These are phyloP conservation scores for Euphydryas editha DNA, from an alignment of 2,888 invertebrate species.

Conservation along the genomic window DNA sequence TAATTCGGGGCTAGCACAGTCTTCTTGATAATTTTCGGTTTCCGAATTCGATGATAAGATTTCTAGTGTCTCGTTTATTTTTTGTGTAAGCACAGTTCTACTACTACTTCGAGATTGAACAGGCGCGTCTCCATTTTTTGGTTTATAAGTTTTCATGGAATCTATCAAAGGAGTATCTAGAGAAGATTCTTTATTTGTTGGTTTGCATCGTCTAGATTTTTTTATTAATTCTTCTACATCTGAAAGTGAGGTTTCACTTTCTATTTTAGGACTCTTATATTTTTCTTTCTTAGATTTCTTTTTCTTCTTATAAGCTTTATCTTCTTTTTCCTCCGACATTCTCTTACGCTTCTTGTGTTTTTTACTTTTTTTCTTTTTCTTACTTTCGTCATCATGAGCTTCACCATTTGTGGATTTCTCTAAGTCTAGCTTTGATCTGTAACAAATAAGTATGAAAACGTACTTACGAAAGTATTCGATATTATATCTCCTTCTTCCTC, in stretches of 20 bases:
- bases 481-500: constrained; percentile 43
- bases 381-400: constrained; percentile 60
- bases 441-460: constrained; percentile 48
- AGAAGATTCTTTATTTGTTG: constrained; percentile 48
- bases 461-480: constrained; percentile 57
- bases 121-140: constrained; percentile 60
- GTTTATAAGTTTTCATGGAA: constrained; percentile 41
- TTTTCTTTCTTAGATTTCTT: constrained; percentile 81
- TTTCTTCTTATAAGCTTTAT: constrained; percentile 82
- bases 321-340: constrained; percentile 80
- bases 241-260: constrained; percentile 73
- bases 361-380: constrained; percentile 81
- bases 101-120: constrained; percentile 44
- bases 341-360: constrained; percentile 89
- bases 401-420: constrained; percentile 57
- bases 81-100: constrained; percentile 44
- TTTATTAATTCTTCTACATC: constrained; percentile 70
- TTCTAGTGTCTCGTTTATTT: constrained; percentile 75
- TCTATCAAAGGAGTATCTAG: constrained; percentile 50
- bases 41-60: constrained; percentile 88
- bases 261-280: constrained; percentile 72
- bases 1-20: constrained; percentile 88
- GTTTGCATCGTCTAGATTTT: constrained; percentile 63
- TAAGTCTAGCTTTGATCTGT: constrained; percentile 50
- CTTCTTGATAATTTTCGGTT: constrained; percentile 84